Evolutionary conservation across 2,797 vertebrate species (phyloP), one percentile per base, ranked within the genome.

Genomic region (Sus cebifrons): DNA sequence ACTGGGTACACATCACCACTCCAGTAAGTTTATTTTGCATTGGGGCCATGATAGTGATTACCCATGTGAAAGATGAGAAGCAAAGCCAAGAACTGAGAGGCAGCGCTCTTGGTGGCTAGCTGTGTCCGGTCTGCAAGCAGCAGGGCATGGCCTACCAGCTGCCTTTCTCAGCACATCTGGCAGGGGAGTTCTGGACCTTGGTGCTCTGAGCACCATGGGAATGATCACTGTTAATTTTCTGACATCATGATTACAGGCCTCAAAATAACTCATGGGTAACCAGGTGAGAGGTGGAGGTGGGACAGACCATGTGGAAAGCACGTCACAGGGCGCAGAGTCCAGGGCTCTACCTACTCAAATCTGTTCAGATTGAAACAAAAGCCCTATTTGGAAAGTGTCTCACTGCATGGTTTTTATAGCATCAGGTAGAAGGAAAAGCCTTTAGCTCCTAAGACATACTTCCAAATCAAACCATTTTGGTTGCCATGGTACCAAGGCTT

Each of bases 401-500:
- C 58, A 78, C 77, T 40, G 49, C 70, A 10, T 77, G 95, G 85
- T 97, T 97, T 97, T 95, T 97, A 97, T 86, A 98, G 96, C 94
- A 97, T 97, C 95, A 98, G 97, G 96, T 96, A 97, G 97, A 79
- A 96, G 81, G 83, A 96, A 96, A 93, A 97, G 89, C 87, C 96
- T 96, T 98, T 93, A 95, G 86, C 56, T 94, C 29, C 93, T 79
- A 67, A 82, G 96, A 96, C 95, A 96, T 95, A 95, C 90, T 86
- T 90, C 94, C 96, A 98, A 98, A 96, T 98, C 97, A 98, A 98
- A 97, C 86, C 89, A 91, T 92, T 98, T 96, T 93, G 95, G 98
- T 98, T 99, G 98, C 98, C 98, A 99, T 99, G 98, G 98, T 97
- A 98, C 94, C 97, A 93, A 98, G 89, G 96, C 97, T 98, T 98